Evolutionary conservation across 2,797 vertebrate genomes (phyloP).

Genomic region (Sebastes vulpes): DNA sequence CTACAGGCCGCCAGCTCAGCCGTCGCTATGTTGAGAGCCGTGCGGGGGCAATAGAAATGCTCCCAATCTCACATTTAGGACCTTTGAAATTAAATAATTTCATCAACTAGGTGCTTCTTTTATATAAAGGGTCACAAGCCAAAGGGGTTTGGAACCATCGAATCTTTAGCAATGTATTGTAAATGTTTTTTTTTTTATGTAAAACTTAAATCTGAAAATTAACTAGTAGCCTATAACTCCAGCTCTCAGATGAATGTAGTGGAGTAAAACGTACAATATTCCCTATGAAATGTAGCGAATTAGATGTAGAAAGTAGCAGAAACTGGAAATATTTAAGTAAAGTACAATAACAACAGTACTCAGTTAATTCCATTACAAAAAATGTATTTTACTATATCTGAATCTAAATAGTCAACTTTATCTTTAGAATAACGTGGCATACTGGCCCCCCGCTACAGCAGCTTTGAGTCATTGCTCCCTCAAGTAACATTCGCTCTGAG

Average conservation of each 20-base stretch:
- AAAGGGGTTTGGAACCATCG: background rate
- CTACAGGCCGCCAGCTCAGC: background rate
- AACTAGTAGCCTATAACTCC: background rate
- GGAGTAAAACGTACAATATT: background rate
- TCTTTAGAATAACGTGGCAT: background rate
- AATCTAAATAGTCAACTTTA: background rate
- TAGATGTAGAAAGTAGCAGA: background rate
- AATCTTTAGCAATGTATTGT: background rate
- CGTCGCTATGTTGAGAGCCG: too few species aligned
- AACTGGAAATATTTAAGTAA: background rate
- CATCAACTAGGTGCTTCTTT: background rate
- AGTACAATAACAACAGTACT: background rate
- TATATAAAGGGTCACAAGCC: background rate
- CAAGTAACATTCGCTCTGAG: background rate
- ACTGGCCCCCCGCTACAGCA: background rate
- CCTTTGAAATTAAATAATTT: too few species aligned
- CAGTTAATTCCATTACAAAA: background rate
- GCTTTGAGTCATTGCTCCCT: slow-evolving; percentile 27
- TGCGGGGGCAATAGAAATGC: too few species aligned
- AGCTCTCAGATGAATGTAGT: background rate
- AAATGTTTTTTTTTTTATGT: background rate
- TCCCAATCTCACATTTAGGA: too few species aligned
- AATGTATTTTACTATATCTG: background rate
- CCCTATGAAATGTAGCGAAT: background rate
- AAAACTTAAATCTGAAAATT: background rate